phyloP scores from a whole-genome alignment of 1,140 invertebrate species.

The Ceratosolen fusciceps region DNA sequence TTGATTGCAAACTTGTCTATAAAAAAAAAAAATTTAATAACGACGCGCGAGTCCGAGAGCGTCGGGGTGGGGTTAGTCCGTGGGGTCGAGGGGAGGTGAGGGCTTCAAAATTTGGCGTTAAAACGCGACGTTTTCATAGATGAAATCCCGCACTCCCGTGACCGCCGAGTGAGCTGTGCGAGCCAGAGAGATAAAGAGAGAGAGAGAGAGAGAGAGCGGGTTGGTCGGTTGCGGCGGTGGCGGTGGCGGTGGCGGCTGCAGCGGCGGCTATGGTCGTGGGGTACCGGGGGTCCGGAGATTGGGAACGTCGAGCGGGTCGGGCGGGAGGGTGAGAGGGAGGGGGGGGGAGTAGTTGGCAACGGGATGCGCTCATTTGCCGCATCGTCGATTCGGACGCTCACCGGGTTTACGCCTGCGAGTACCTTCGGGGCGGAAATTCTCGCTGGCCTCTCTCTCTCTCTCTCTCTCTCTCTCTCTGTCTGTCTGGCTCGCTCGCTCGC shows the following conservation, averaged over 20 bases:
- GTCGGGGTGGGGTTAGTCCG: not conserved
- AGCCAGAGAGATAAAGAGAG: not conserved
- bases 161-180: too few species aligned
- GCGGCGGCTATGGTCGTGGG: not conserved
- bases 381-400: conserved; percentile 33
- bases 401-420: conserved; percentile 30
- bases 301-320: not conserved
- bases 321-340: not conserved
- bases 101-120: not conserved
- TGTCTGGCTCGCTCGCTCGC: not conserved
- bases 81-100: not conserved
- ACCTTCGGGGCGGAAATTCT: conserved; percentile 41
- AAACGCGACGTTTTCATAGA: conserved; percentile 7
- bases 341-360: not conserved
- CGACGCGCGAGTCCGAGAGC: not conserved
- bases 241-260: not conserved
- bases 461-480: not conserved
- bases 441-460: not conserved
- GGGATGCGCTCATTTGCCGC: conserved; percentile 41
- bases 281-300: not conserved
- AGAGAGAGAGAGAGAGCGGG: not conserved
- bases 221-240: not conserved
- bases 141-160: not conserved
- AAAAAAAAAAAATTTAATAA: conserved; percentile 18
- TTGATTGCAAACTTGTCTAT: not conserved